These are phyloP conservation scores for Leptinotarsa rubiginosa DNA, from an alignment of 2,888 invertebrate genomes.

Conservation along the genomic window DNA sequence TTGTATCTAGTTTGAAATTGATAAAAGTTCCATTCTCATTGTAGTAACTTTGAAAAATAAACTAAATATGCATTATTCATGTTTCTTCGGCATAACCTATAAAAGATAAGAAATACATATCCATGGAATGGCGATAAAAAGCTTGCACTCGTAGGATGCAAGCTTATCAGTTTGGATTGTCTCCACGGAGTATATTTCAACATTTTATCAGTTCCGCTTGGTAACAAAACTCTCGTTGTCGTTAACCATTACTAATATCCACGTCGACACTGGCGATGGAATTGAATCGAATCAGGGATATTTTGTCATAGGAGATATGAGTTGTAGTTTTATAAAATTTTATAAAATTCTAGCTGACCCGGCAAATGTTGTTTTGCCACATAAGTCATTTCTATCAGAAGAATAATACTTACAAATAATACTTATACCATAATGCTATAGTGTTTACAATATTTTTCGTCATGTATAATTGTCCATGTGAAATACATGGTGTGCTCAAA, in stretches of 20 bases:
- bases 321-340: too few species aligned
- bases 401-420: too few species aligned
- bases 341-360: too few species aligned
- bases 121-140: conserved; percentile 1
- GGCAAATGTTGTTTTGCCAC: too few species aligned
- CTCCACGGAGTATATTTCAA: conserved; percentile 21
- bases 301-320: neutral
- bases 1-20: too few species aligned
- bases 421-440: too few species aligned
- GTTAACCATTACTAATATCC: neutral
- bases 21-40: too few species aligned
- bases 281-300: neutral
- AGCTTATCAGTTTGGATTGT: conserved; percentile 22
- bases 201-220: conserved; percentile 22
- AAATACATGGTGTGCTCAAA: too few species aligned
- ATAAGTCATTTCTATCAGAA: too few species aligned
- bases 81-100: neutral
- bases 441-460: too few species aligned
- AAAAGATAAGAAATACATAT: neutral
- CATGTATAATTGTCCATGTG: too few species aligned
- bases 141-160: neutral
- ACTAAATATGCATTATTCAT: conserved; percentile 4
- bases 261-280: neutral
- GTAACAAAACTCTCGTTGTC: neutral
- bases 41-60: too few species aligned